Percentiles rank a stretch among this genome's conserved stretches.
phyloP scores from a whole-genome alignment of 2,888 invertebrate species.

The Trissonchulus latispiculum region DNA sequence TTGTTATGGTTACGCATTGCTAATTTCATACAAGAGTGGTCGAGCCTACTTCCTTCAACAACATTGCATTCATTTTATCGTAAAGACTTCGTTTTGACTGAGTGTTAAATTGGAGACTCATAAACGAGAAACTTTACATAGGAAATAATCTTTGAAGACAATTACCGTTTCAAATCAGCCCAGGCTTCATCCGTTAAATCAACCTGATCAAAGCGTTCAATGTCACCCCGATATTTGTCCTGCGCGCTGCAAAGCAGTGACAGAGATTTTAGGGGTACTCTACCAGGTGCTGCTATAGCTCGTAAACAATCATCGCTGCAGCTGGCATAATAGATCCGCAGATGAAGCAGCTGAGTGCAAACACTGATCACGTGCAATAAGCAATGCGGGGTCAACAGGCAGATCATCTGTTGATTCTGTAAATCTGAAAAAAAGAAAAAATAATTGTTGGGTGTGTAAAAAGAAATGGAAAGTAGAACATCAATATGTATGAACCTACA shows the following conservation, averaged over 20 bases:
- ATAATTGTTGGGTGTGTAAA: too few species aligned
- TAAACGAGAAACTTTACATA: too few species aligned
- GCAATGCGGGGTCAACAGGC: neutral
- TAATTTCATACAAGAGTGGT: too few species aligned
- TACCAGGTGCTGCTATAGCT: neutral
- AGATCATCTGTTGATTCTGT: neutral
- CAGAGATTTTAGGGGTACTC: neutral
- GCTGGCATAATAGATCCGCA: neutral
- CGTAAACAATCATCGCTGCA: neutral
- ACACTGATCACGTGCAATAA: neutral
- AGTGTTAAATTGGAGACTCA: too few species aligned
- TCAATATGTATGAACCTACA: too few species aligned
- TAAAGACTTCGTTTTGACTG: too few species aligned
- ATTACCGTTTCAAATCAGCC: neutral
- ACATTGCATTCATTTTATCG: too few species aligned
- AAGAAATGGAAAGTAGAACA: too few species aligned
- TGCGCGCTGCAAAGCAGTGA: neutral
- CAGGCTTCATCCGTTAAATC: neutral
- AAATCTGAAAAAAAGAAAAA: neutral
- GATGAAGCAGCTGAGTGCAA: neutral
- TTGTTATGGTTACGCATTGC: too few species aligned
- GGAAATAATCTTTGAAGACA: too few species aligned
- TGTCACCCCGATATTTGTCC: neutral
- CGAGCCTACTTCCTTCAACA: too few species aligned
- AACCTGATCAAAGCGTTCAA: neutral